These are phyloP conservation scores for Eustalomyia histrio DNA, from an alignment of 2,888 invertebrate species.

Conservation along the genomic window DNA sequence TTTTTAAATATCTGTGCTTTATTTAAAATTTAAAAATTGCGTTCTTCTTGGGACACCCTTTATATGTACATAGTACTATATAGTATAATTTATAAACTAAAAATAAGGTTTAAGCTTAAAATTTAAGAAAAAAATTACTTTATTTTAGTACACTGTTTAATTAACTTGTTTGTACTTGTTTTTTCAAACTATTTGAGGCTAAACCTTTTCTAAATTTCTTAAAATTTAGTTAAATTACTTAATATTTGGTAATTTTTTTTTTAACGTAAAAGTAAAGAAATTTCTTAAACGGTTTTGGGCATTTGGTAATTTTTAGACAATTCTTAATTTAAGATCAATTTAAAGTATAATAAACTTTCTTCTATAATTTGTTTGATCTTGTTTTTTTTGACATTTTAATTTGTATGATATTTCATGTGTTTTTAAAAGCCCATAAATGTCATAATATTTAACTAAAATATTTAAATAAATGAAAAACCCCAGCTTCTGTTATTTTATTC, in stretches of 20 bases:
- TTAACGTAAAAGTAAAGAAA: neutral
- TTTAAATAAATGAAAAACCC: constrained; percentile 30
- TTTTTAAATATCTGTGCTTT: too few species aligned
- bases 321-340: constrained; percentile 2
- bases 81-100: too few species aligned
- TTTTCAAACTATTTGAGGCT: too few species aligned
- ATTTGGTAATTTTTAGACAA: constrained; percentile 37
- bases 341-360: constrained; percentile 13
- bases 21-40: too few species aligned
- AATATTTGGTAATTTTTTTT: neutral
- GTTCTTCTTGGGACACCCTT: too few species aligned
- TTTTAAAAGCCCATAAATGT: constrained; percentile 41
- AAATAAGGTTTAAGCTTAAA: too few species aligned
- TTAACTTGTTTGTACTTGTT: too few species aligned
- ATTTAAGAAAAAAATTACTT: too few species aligned
- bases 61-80: too few species aligned
- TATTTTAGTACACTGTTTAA: too few species aligned
- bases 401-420: constrained; percentile 11
- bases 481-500: constrained; percentile 51
- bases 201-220: too few species aligned
- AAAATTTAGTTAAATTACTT: too few species aligned
- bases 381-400: neutral
- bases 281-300: neutral
- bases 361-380: neutral
- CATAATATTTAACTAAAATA: constrained; percentile 44